Conservation (phyloP, 2,797 vertebrate genomes). For the Xyrichtys novacula region DNA sequence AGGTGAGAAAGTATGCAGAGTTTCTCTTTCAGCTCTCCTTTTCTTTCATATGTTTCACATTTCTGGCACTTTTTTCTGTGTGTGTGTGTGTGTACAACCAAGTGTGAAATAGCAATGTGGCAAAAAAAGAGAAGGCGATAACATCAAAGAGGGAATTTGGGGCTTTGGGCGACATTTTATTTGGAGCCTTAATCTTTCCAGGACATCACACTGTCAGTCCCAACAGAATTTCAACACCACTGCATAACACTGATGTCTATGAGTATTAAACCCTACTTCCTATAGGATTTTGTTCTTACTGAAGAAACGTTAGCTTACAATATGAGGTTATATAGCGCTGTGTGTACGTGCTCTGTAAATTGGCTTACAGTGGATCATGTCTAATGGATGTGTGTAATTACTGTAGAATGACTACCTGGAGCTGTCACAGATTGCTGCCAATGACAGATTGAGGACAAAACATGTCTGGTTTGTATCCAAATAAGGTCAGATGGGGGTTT, state of each 20-base stretch:
- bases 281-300: conserved; percentile 23
- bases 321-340: conserved; percentile 4
- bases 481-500: conserved; percentile 57
- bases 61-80: not conserved
- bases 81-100: not conserved
- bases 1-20: not conserved
- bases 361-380: conserved; percentile 22
- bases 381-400: conserved; percentile 42
- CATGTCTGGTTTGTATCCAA: conserved; percentile 46
- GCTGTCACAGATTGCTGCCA: conserved; percentile 36
- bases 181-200: conserved; percentile 66
- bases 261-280: conserved; percentile 25
- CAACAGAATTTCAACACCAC: conserved; percentile 43
- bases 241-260: conserved; percentile 30
- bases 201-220: conserved; percentile 50
- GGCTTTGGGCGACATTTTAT: conserved; percentile 70
- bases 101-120: conserved; percentile 53
- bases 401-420: conserved; percentile 30
- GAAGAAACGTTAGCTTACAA: conserved; percentile 12
- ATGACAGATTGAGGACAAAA: conserved; percentile 48
- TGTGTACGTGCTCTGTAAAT: conserved; percentile 1
- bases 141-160: conserved; percentile 67
- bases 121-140: conserved; percentile 52
- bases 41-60: not conserved
- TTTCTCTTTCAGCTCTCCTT: not conserved